Base-by-base conservation (phyloP, 2,888 invertebrate genomes). In the Erebia epiphron region DNA sequence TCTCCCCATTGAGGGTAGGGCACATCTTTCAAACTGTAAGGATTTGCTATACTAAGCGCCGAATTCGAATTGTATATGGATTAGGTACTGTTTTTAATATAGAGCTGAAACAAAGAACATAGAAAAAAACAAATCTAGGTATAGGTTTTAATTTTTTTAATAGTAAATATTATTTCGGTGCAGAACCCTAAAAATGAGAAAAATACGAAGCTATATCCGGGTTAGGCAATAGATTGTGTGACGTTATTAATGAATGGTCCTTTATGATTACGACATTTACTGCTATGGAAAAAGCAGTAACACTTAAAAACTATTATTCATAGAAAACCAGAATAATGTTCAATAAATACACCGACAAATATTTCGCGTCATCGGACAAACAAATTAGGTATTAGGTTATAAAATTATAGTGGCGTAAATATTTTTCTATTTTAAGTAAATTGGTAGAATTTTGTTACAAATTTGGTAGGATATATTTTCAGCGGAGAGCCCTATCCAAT, bases 351-450 rank as follows among this genome's bases (percentile, higher is more conserved):
- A 73, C 71, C 68, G 68, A 69, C 66, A 62, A 50, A 61, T 61
- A 16, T 57, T 66, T 54, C 26, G 68, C 60, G 67, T 65, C 66
- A 66, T 58, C 63, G 58, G 43, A 62, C 46, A 66, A 35, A 54
- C 18, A 60, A 49, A 69, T 41, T 60, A 60, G 65, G 52, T 18
- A 62, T 73, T 71, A 70, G 43, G 52, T 56, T 71, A 54, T 41
- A 35, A 61, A 61, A 66, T 50, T 70, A 73, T 72, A 73, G 62
- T 63, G 43, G 65, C 68, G 35, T 68, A 65, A 70, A 74, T 74
- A 74, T 74, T 74, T 74, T 74, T 74, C 58, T 74, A 74, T 65
- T 72, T 7, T 35, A 61, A 62, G 64, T 35, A 61, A 62, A 67
- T 57, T 21, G 54, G 58, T 69, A 70, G 16, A 52, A 64, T 69